Evolutionary conservation across 2,113 vertebrate genomes (phyloP).

Genomic region (Thamnaconus septentrionalis): DNA sequence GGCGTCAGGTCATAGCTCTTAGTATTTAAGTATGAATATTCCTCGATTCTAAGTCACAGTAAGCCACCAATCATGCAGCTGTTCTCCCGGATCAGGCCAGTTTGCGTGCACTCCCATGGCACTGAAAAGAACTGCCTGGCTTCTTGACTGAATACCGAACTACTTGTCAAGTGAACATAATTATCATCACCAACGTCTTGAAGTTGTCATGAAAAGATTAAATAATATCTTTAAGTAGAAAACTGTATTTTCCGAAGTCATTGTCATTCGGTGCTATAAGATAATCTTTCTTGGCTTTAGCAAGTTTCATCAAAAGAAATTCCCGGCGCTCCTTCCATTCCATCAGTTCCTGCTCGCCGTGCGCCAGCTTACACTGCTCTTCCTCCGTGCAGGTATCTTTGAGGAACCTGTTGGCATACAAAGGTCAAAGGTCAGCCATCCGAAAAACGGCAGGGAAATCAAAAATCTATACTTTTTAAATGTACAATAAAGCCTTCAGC

Average conservation of each 20-base stretch:
- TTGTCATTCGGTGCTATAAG: conserved; percentile 98
- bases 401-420: conserved; percentile 77
- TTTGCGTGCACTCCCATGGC: conserved; percentile 30
- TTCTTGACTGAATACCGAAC: conserved; percentile 45
- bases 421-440: too few relatives aligned
- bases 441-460: too few relatives aligned
- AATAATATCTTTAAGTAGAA: conserved; percentile 99
- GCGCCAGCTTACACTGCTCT: conserved; percentile 89
- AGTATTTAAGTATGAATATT: too few relatives aligned
- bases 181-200: not conserved
- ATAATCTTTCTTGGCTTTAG: conserved; percentile 96
- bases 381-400: conserved; percentile 86
- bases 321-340: conserved; percentile 94
- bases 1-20: too few relatives aligned
- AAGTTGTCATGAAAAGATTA: conserved; percentile 72
- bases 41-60: too few relatives aligned
- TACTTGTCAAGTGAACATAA: conserved; percentile 30
- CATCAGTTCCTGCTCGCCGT: conserved; percentile 88
- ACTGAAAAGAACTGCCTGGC: conserved; percentile 26
- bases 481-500: too few relatives aligned
- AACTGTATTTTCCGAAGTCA: conserved; percentile 99
- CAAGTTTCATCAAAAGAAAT: conserved; percentile 94
- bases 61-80: conserved; percentile 35
- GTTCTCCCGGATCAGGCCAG: conserved; percentile 11
- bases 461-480: too few relatives aligned